These are phyloP conservation scores for Coendou prehensilis DNA, from an alignment of 2,797 vertebrate species.

Conservation along the genomic window DNA sequence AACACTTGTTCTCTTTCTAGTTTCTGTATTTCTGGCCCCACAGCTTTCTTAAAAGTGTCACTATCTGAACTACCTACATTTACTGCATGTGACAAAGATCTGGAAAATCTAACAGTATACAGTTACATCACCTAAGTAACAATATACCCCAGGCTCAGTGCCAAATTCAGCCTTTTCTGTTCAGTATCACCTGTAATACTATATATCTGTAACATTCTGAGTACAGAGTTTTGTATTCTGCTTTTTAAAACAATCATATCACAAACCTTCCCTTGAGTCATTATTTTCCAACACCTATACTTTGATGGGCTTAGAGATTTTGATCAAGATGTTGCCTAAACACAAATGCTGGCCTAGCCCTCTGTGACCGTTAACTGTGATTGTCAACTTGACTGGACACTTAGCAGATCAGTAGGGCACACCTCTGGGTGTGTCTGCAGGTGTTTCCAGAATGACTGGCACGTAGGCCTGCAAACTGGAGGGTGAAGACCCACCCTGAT, in stretches of 20 bases:
- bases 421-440: not conserved
- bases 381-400: not conserved
- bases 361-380: not conserved
- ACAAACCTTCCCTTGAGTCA: slow-evolving; percentile 27
- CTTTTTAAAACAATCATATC: not conserved
- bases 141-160: not conserved
- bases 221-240: not conserved
- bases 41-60: not conserved
- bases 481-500: not conserved
- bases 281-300: not conserved
- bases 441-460: not conserved
- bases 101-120: not conserved
- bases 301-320: not conserved
- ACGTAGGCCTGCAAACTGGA: not conserved
- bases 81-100: not conserved
- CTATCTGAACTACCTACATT: not conserved
- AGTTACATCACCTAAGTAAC: not conserved
- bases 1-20: not conserved
- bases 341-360: not conserved
- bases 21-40: not conserved
- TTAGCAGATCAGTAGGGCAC: not conserved
- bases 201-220: not conserved
- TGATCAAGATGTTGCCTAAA: not conserved
- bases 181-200: not conserved
- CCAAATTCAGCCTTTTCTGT: slow-evolving; percentile 1